phyloP scores from a whole-genome alignment of 37 sponge, comb jelly and placozoan genomes.

The Ianthella basta region DNA sequence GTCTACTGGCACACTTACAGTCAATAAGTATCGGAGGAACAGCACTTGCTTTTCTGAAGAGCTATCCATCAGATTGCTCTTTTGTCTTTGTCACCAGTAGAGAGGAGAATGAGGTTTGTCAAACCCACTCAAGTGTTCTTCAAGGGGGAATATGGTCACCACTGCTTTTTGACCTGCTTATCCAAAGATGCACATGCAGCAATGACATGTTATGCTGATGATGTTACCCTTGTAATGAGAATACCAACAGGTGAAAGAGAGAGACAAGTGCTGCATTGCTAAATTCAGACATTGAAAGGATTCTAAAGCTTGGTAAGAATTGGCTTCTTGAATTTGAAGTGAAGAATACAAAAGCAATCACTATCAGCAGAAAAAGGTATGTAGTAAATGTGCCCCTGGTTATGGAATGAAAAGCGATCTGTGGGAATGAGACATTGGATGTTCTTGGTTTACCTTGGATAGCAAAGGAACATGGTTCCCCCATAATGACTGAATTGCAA shows the following conservation, averaged over 20 bases:
- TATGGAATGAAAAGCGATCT: neutral
- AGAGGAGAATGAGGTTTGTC: too few relatives aligned
- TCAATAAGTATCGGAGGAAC: too few relatives aligned
- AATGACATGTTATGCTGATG: neutral
- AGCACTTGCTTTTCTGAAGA: too few relatives aligned
- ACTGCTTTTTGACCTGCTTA: too few relatives aligned
- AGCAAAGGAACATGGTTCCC: neutral
- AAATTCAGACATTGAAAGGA: neutral
- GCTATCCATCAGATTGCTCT: too few relatives aligned
- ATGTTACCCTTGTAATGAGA: constrained; percentile 1
- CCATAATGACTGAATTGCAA: neutral
- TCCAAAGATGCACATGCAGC: neutral
- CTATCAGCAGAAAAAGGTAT: neutral
- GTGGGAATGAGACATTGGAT: neutral
- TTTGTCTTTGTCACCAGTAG: too few relatives aligned
- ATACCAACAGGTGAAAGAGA: constrained; percentile 5
- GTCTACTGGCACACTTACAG: too few relatives aligned
- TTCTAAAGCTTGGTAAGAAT: neutral
- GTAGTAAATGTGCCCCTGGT: neutral
- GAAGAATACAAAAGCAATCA: constrained; percentile 5
- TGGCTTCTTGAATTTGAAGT: neutral
- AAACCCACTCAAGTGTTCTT: too few relatives aligned
- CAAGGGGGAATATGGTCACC: too few relatives aligned
- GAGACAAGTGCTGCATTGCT: neutral
- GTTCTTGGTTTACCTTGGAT: neutral